Conservation (phyloP, 1,140 invertebrate species). For the Bombus difficillimus region DNA sequence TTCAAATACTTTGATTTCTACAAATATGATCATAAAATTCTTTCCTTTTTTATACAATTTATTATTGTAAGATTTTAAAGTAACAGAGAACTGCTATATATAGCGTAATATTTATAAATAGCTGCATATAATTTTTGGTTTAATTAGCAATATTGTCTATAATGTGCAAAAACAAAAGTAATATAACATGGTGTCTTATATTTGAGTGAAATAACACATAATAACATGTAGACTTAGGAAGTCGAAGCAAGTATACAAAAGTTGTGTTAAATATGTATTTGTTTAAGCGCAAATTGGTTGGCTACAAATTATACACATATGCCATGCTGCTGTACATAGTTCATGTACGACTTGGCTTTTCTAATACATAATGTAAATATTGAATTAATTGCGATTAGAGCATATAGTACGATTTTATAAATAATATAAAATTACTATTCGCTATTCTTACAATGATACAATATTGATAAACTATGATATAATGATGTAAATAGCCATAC, state of each 20-base stretch:
- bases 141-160: not conserved
- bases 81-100: constrained; percentile 4
- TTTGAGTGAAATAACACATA: constrained; percentile 44
- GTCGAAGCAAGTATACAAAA: constrained; percentile 44
- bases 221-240: constrained; percentile 34
- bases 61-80: not conserved
- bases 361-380: constrained; percentile 65
- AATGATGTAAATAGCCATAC: constrained; percentile 65
- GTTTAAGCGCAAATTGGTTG: constrained; percentile 38
- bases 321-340: constrained; percentile 58
- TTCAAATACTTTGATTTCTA: constrained; percentile 1
- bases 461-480: constrained; percentile 47
- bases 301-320: constrained; percentile 28
- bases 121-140: constrained; percentile 24
- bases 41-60: not conserved
- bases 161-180: constrained; percentile 10
- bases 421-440: constrained; percentile 60
- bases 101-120: constrained; percentile 20
- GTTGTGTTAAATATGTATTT: constrained; percentile 41
- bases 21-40: not conserved
- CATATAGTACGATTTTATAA: constrained; percentile 63
- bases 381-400: constrained; percentile 39
- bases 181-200: constrained; percentile 26
- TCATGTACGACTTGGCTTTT: constrained; percentile 62
- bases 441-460: constrained; percentile 62